Percentiles rank a stretch among this genome's conserved stretches.
These are phyloP conservation scores for Chelon auratus DNA, from an alignment of 2,797 vertebrate species.

Conservation along the genomic window DNA sequence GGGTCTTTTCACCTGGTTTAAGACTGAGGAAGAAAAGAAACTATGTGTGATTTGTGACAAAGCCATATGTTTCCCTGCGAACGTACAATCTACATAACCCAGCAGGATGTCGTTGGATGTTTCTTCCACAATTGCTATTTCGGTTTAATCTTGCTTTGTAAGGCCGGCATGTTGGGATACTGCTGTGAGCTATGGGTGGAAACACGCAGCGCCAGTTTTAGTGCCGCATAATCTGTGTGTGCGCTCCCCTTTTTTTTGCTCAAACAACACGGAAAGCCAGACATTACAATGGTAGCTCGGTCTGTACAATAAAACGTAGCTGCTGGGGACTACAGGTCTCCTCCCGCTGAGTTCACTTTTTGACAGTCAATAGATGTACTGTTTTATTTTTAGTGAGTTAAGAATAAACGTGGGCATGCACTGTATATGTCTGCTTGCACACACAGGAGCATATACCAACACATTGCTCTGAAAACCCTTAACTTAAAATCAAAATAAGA, in stretches of 20 bases:
- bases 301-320: conserved; percentile 42
- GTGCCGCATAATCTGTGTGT: conserved; percentile 25
- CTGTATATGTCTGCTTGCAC: background rate
- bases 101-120: conserved; percentile 17
- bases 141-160: conserved; percentile 34
- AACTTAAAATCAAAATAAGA: conserved; percentile 45
- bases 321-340: conserved; percentile 5
- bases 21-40: conserved; percentile 12
- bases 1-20: conserved; percentile 33
- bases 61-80: conserved; percentile 34
- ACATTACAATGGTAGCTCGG: conserved; percentile 19
- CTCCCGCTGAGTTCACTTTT: conserved; percentile 16
- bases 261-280: conserved; percentile 25
- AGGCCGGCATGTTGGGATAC: conserved; percentile 19
- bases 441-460: background rate
- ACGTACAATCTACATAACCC: background rate
- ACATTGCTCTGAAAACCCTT: conserved; percentile 30
- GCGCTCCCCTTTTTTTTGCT: background rate
- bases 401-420: background rate
- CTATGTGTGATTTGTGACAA: conserved; percentile 11
- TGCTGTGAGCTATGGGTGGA: conserved; percentile 30
- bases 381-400: conserved; percentile 9
- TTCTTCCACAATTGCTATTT: conserved; percentile 20
- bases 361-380: background rate
- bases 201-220: conserved; percentile 36